A percentile compares a stretch with the other conserved stretches of the same genome.
Evolutionary conservation across 2,113 vertebrate genomes (phyloP).

Genomic region (Lepidothrix coronata): DNA sequence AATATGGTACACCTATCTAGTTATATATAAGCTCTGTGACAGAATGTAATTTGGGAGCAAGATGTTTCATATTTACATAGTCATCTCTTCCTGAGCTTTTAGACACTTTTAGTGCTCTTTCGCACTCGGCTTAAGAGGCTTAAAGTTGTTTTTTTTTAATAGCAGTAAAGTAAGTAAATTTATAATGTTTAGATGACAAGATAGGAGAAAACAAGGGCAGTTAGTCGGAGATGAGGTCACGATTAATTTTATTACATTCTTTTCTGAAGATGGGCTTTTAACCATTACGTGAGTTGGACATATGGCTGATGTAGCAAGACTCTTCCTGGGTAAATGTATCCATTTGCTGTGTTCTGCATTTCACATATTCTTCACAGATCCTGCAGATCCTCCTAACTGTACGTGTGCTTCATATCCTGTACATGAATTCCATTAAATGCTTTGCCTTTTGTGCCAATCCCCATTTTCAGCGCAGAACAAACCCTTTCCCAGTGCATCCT

Average conservation of each 20-base stretch:
- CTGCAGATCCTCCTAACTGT: not conserved
- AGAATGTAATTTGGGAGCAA: not conserved
- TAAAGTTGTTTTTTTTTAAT: not conserved
- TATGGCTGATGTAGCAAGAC: not conserved
- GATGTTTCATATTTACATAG: not conserved
- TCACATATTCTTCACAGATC: not conserved
- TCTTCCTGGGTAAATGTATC: not conserved
- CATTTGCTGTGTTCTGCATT: not conserved
- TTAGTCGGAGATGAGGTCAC: not conserved
- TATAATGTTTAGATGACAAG: not conserved
- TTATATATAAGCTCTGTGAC: not conserved
- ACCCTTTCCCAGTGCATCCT: not conserved
- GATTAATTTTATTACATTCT: not conserved
- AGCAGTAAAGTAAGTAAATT: not conserved
- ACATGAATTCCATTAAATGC: not conserved
- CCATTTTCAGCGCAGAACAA: not conserved
- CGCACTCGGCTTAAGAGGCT: not conserved
- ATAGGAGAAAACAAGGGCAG: not conserved
- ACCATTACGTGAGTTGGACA: not conserved
- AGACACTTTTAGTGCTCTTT: not conserved
- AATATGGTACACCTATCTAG: not conserved
- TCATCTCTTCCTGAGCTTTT: not conserved
- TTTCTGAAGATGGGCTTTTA: not conserved
- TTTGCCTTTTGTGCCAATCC: not conserved
- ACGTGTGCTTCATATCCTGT: accelerated